Evolutionary conservation across 2,113 vertebrate species (phyloP), one percentile per base, ranked within the genome.

Genomic region (Hiodon tergisus): DNA sequence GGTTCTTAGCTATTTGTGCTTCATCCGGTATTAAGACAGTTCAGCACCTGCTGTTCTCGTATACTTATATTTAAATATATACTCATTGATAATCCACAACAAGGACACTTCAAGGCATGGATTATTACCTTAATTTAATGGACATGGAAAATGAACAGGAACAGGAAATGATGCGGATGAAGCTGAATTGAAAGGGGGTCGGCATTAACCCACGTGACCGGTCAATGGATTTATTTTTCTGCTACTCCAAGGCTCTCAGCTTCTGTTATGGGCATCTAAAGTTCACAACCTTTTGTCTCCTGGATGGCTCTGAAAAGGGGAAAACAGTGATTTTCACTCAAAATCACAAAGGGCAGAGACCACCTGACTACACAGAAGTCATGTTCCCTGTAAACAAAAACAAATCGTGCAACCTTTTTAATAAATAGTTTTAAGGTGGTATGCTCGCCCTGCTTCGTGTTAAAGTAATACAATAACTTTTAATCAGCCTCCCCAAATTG

Each of bases 171-270:
- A 97, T 98, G 81, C 94, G 94, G 81, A 99, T 97, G 80, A 99
- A 99, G 77, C 92, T 91, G 81, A 96, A 97, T 74, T 95, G 97
- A 72, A 98, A 96, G 0, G 97, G 76, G 48, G 98, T 92, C 5
- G 98, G 88, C 96, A 99, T 96, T 17, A 97, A 88, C 96, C 97
- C 98, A 10, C 98, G 89, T 2, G 97, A 87, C 97, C 96, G 98
- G 92, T 99, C 97, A 77, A 98, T 95, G 0, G 96, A 96, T 83
- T 98, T 98, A 90, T 98, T 98, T 0, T 96, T 87, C 0, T 99
- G 96, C 81, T 98, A 96, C 74, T 98, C 97, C 70, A 99, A 31
- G 77, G 0, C 97, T 91, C 79, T 98, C 96, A 0, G 97, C 98
- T 71, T 99, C 97, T 0, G 93, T 91, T 88, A 95, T 98, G 78